Conservation (phyloP, 2,888 invertebrate species). For the Drosophila bunnanda region DNA sequence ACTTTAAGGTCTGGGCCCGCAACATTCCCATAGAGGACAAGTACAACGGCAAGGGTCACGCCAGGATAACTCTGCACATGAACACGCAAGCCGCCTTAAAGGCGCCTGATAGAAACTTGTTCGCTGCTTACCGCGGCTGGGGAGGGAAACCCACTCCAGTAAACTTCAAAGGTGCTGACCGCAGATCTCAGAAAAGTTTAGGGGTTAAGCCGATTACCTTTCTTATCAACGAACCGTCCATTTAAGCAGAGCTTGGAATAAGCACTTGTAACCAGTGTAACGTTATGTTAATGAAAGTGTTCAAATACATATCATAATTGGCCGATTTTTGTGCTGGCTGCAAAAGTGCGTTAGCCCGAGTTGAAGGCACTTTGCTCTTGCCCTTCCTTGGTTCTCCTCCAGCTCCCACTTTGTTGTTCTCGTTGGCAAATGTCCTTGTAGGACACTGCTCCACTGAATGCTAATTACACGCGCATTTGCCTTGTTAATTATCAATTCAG, state of each 20-base stretch:
- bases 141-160: not conserved
- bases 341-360: not conserved
- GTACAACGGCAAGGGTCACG: conserved; percentile 51
- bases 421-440: conserved; percentile 28
- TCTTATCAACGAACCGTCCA: not conserved
- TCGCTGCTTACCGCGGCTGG: not conserved
- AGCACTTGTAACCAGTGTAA: not conserved
- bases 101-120: rapidly evolving
- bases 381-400: too few relatives aligned
- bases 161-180: too few relatives aligned
- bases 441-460: conserved; percentile 68
- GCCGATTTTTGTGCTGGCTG: not conserved
- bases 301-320: not conserved
- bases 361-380: not conserved
- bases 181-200: not conserved
- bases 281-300: not conserved
- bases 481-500: conserved; percentile 82
- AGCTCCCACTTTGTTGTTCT: not conserved
- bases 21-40: conserved; percentile 50
- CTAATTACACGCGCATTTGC: conserved; percentile 80
- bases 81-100: not conserved
- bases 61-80: conserved; percentile 40
- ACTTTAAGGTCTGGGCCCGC: conserved; percentile 60
- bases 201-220: not conserved
- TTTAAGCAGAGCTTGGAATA: too few relatives aligned